Base-by-base conservation (phyloP, 2,888 invertebrate genomes). In the Agrotis segetum region DNA sequence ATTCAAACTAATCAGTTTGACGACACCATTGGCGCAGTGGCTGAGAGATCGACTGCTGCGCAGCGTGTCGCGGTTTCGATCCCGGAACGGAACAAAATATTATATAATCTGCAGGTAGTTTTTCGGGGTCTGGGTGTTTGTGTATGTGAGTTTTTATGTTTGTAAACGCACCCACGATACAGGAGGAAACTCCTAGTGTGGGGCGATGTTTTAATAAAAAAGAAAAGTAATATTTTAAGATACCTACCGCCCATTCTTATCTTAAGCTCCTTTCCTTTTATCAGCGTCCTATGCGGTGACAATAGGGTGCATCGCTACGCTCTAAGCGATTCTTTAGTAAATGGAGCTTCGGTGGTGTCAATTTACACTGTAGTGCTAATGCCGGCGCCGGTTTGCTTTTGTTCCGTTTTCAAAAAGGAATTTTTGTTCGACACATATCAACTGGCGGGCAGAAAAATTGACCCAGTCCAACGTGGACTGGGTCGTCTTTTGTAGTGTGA, bases 291-390 rank as follows among this genome's bases (percentile, higher is more conserved):
- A n/a, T 60, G 58, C 24, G 63, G 47, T 63, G 34, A 59, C 63
- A 75, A 63, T 59, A 44, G 47, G 24, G 47, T 50, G 24, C 72
- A 56, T 72, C 62, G 52, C 73, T 63, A 49, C 44, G 13, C 13
- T 77, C 77, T 68, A 59, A 78, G 79, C 58, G 62, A 61, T 71
- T 62, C 61, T 59, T 21, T 59, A 49, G 50, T 29, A 47, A 79
- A 74, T 62, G 52, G 78, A 62, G 58, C 56, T 52, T 72, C 16
- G 29, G 47, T 63, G 79, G 73, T 74, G 47, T 72, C 79, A 59
- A 49, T 79, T 72, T 74, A 79, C 72, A 63, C 47, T 63, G 58
- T 29, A 71, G 72, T 79, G 74, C 62, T 79, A 74, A 79, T 72
- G 52, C 46, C 13, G 40, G 17, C 13, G n/a, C 56, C 58, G 47